Conservation (phyloP, 2,113 vertebrate genomes). For the Atrichornis clamosus region DNA sequence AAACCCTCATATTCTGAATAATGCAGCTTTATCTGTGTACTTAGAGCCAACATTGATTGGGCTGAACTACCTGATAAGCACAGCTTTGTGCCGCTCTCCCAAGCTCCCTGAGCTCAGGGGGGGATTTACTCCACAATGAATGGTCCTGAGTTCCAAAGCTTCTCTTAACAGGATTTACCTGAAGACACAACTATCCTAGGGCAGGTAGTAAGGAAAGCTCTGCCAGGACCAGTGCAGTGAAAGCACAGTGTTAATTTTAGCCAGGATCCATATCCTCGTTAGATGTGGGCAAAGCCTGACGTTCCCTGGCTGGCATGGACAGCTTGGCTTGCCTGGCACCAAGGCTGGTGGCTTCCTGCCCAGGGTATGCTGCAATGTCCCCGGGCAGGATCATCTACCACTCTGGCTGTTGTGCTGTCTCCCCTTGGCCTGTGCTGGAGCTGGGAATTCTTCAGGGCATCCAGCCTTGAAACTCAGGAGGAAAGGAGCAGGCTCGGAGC, state of each 20-base stretch:
- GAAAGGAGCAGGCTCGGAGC: fast-evolving
- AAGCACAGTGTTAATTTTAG: not conserved
- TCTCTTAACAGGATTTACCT: not conserved
- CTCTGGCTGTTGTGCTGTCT: not conserved
- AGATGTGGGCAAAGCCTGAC: not conserved
- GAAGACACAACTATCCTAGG: not conserved
- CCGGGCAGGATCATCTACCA: no score
- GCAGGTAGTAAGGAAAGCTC: not conserved
- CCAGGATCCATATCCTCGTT: fast-evolving
- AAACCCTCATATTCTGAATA: not conserved
- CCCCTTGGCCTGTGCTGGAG: not conserved
- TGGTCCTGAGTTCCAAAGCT: not conserved
- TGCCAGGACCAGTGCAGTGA: not conserved
- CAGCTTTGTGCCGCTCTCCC: not conserved
- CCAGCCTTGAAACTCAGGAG: not conserved
- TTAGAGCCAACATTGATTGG: not conserved
- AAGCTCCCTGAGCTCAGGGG: fast-evolving
- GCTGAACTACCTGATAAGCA: not conserved
- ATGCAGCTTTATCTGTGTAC: not conserved
- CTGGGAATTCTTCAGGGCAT: not conserved
- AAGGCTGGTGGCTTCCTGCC: not conserved
- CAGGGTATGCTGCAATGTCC: not conserved
- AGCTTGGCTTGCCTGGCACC: not conserved
- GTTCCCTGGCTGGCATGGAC: not conserved
- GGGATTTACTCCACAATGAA: fast-evolving